These are phyloP conservation scores for Melanocharis versteri DNA, from an alignment of 2,113 vertebrate species.

Conservation along the genomic window DNA sequence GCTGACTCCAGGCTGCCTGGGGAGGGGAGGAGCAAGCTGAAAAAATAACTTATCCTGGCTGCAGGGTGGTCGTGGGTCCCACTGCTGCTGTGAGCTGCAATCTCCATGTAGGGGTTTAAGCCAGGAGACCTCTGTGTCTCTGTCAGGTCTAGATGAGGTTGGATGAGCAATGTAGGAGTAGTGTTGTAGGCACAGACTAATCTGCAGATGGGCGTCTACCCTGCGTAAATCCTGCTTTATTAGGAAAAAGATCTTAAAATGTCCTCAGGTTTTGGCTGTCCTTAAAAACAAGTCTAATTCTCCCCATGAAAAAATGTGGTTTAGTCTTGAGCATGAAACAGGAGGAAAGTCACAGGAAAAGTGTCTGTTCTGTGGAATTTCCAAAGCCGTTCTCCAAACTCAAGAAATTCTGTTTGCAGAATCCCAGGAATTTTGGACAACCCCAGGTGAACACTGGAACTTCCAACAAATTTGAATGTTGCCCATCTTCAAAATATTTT, in stretches of 20 bases:
- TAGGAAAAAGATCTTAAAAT: neutral
- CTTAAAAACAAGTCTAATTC: neutral
- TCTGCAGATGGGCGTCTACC: neutral
- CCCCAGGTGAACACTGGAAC: neutral
- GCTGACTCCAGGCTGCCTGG: neutral
- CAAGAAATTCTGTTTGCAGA: neutral
- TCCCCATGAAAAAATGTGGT: neutral
- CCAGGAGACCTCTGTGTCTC: neutral
- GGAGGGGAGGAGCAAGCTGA: neutral
- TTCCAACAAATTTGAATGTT: neutral
- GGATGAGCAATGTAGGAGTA: neutral
- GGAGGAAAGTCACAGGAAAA: neutral
- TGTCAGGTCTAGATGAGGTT: neutral
- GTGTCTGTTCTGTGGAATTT: neutral
- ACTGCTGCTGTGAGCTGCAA: neutral
- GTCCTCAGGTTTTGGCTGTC: neutral
- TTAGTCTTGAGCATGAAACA: neutral
- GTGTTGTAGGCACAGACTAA: neutral
- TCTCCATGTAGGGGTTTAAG: neutral
- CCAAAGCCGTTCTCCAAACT: neutral
- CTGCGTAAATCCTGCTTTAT: neutral
- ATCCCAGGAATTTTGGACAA: neutral
- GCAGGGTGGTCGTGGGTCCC: fast-evolving
- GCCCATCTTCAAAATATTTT: neutral
- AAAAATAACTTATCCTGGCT: neutral